phyloP scores from a whole-genome alignment of 2,797 vertebrate species.

The Esox masquinongy region DNA sequence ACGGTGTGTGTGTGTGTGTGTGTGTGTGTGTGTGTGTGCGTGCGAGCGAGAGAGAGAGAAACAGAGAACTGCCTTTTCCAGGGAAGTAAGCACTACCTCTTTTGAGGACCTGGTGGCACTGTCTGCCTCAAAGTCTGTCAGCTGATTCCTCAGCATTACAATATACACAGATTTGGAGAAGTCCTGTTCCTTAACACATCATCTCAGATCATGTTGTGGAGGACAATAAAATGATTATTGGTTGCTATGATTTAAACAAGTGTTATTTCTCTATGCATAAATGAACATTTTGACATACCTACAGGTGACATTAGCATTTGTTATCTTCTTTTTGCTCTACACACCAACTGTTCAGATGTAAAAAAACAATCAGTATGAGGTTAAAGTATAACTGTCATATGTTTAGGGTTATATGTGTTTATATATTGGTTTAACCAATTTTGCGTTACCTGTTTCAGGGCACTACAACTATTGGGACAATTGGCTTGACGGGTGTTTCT shows the following conservation, averaged over 20 bases:
- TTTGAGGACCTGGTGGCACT: conserved; percentile 74
- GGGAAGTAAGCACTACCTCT: conserved; percentile 58
- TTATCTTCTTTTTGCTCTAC: neutral
- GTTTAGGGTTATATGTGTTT: too few relatives aligned
- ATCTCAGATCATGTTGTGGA: neutral
- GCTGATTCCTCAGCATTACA: neutral
- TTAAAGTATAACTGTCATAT: too few relatives aligned
- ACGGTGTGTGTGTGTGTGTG: neutral
- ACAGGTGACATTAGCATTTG: neutral
- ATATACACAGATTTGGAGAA: conserved; percentile 14
- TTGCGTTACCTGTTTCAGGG: too few relatives aligned
- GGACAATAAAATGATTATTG: neutral
- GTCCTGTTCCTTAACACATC: conserved; percentile 2
- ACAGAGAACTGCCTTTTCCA: neutral
- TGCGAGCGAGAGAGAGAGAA: conserved; percentile 15
- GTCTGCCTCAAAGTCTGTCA: conserved; percentile 56
- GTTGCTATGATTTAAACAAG: neutral
- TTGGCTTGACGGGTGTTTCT: too few relatives aligned
- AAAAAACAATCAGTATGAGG: too few relatives aligned
- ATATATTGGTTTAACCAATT: too few relatives aligned
- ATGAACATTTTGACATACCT: neutral
- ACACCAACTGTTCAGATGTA: too few relatives aligned
- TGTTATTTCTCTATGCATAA: neutral
- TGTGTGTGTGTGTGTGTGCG: conserved; percentile 41
- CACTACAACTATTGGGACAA: too few relatives aligned